Evolutionary conservation across 2,113 vertebrate species (phyloP), one percentile per base, ranked within the genome.

Genomic region (Pluvianellus socialis): DNA sequence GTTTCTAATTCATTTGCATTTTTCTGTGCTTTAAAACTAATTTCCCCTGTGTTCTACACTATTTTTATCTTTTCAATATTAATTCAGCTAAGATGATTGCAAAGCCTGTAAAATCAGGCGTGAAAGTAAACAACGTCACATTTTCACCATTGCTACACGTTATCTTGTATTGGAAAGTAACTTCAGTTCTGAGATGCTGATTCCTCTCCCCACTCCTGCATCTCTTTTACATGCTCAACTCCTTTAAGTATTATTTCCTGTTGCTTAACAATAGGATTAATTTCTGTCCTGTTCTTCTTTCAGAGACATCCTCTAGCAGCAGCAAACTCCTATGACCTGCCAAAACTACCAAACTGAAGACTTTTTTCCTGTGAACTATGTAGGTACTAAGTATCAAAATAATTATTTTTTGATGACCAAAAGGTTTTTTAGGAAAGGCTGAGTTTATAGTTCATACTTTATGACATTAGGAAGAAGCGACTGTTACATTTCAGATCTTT

Each of bases 251-350:
- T 79, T 12, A 24, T 45, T 45, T 83, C 56, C 89, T 80, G 27
- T 30, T 73, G 53, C 63, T 40, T 47, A 88, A 52, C n/a, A 55
- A 3, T 16, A 33, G 70, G 56, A 63, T 68, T 70, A 53, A 56
- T 92, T 84, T 87, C 44, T 94, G 52, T 79, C 61, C 79, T 88
- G 28, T 86, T 96, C 42, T 94, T 84, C 17, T 98, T 98, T 50
- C 97, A 98, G 98, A 96, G 83, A 10, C 73, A 9, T 4, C 35
- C 49, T 3, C 38, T n/a, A 4, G 27, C 81, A 38, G 92, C 27
- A 24, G 66, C 93, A 73, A 6, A 1, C 6, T 47, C 33, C 9
- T 94, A 40, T 0, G 38, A 92, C 81, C 95, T 97, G 83, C 97
- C 96, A 12, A 12, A 56, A 12, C 81, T 96, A 90, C 82, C 49